phyloP scores from a whole-genome alignment of 2,113 vertebrate genomes.

The Erythrocercus mccallii region DNA sequence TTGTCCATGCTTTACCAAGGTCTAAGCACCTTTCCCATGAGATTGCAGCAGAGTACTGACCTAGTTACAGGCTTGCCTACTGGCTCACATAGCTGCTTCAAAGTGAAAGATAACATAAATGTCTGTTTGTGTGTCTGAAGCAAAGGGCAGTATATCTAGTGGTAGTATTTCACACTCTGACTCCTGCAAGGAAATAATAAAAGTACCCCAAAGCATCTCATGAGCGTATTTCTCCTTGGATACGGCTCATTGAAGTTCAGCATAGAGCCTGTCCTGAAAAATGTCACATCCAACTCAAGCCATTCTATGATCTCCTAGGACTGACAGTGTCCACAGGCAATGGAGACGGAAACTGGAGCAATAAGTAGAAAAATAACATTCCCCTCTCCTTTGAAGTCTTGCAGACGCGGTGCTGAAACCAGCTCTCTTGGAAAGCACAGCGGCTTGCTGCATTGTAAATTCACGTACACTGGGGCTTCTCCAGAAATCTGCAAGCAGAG shows the following conservation, averaged over 20 bases:
- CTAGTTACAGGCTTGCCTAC: not conserved
- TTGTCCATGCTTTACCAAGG: not conserved
- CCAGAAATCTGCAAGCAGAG: not conserved
- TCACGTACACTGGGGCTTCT: not conserved
- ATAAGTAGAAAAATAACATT: constrained; percentile 6
- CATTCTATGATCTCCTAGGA: not conserved
- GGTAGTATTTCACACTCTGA: not conserved
- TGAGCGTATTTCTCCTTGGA: fast-evolving
- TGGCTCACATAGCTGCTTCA: not conserved
- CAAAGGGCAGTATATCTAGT: not conserved
- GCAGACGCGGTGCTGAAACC: not conserved
- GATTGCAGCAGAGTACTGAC: not conserved
- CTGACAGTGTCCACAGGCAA: not conserved
- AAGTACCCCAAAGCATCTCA: not conserved
- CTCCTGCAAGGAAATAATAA: not conserved
- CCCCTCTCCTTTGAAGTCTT: constrained; percentile 14
- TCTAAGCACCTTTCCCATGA: not conserved
- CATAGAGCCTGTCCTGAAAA: fast-evolving
- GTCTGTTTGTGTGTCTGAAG: not conserved
- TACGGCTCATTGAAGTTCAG: not conserved
- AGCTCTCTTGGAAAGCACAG: not conserved
- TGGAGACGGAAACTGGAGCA: not conserved
- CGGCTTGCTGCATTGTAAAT: not conserved
- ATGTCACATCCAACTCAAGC: not conserved
- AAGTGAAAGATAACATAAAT: not conserved